Evolutionary conservation across 2,113 vertebrate species (phyloP), one percentile per base, ranked within the genome.

Genomic region (Columba janthina): DNA sequence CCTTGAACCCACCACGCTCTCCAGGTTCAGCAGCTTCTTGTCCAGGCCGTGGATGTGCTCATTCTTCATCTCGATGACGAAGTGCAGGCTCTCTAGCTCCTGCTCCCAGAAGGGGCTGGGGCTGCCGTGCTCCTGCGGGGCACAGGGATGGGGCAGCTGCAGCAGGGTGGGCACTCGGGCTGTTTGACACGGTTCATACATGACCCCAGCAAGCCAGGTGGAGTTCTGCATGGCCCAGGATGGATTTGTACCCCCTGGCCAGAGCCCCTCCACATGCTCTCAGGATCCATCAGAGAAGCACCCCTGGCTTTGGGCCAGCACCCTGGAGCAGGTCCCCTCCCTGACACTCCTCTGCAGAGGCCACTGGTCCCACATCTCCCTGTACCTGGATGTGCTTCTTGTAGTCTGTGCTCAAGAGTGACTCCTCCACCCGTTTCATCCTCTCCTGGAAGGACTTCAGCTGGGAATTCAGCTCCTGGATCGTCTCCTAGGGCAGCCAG

Each of bases 11-110:
- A 99, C 99, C 98, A 99, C 96, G 0, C 66, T 86, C 58, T 99
- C 97, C 98, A 99, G 97, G 95, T 98, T 98, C 92, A 98, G 96
- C 90, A 99, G 98, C 97, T 98, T 98, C 97, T 95, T 98, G 89
- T 97, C 98, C 78, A 99, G 98, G 67, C 98, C 76, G 5, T 98
- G 98, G 84, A 99, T 98, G 10, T 97, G 98, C 84, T 99, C 98
- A 0, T 96, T 99, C 97, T 99, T 99, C 99, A 99, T 99, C 97
- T 99, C 99, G 0, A 99, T 99, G 87, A 99, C 99, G 14, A 99
- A 99, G 95, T 99, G 97, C 91, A 99, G 96, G 73, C 99, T 99
- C 98, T 99, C 98, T 97, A 99, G 98, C 94, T 99, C 99, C 72
- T 98, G 99, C 91, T 99, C 98, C 99, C 99, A 99, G 98, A 99